A percentile compares a stretch with the other conserved stretches of the same genome.
Evolutionary conservation across 2,113 vertebrate genomes (phyloP).

Genomic region (Poeciliopsis occidentalis): DNA sequence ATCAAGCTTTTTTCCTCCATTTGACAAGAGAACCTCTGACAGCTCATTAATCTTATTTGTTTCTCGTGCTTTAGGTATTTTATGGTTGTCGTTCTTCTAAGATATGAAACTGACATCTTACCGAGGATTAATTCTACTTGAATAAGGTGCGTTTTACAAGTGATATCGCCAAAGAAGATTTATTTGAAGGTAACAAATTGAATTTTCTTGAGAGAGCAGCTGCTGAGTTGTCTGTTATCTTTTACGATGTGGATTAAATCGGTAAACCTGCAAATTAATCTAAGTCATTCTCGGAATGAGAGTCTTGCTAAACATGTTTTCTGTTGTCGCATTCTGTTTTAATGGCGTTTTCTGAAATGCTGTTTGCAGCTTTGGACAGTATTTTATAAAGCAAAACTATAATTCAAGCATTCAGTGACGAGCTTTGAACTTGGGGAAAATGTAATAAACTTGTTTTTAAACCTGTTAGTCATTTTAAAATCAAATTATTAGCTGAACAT

Average conservation of each 20-base stretch:
- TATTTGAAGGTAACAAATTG: constrained; percentile 14
- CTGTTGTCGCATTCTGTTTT: not conserved
- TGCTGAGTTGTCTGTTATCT: constrained; percentile 35
- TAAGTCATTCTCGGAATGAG: constrained; percentile 5
- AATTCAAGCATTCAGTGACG: not conserved
- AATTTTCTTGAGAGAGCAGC: constrained; percentile 36
- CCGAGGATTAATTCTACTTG: not conserved
- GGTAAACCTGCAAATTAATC: constrained; percentile 43
- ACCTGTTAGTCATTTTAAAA: not conserved
- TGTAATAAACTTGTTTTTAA: not conserved
- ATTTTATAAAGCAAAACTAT: not conserved
- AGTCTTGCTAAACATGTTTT: not conserved
- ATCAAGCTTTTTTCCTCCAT: not conserved
- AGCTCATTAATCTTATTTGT: constrained; percentile 23
- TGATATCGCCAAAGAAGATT: not conserved
- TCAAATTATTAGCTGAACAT: not conserved
- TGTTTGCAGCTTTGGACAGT: not conserved
- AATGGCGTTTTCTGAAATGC: not conserved
- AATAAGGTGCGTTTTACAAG: not conserved
- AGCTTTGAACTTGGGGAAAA: not conserved
- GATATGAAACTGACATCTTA: constrained; percentile 19
- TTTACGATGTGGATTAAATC: constrained; percentile 38
- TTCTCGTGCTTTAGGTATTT: not conserved
- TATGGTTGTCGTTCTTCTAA: not conserved
- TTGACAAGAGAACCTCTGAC: constrained; percentile 25